Base-by-base conservation (phyloP, 2,113 vertebrate species). In the Isichthys henryi region DNA sequence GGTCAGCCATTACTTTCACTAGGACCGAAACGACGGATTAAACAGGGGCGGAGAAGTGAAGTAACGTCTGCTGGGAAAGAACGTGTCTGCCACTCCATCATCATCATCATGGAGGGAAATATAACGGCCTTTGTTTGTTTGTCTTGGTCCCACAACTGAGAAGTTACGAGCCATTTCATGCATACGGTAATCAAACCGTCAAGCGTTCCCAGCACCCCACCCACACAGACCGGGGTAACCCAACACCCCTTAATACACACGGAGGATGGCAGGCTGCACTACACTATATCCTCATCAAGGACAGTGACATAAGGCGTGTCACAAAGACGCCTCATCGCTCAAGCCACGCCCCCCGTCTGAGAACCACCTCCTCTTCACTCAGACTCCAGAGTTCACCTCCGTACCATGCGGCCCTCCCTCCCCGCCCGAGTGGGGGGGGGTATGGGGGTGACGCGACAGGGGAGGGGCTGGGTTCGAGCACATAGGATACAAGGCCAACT, bases 51-150 rank as follows among this genome's bases (percentile, higher is more conserved):
- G 31, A 45, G 77, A 49, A 5, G 43, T 88, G 13, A 77, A 74
- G n/a, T 49, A 52, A 27, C 3, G 43, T 31, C 27, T 82, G 35
- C 17, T 77, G 88, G 10, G 70, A 21, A 53, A 35, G n/a, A 43
- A 45, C 17, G 27, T 5, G 27, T 19, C 35, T 62, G 39, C 7
- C 10, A 43, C 89, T 87, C 83, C 11, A 17, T 86, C 86, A 83
- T 92, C 86, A 83, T 92, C 88, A 93, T 45, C 89, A 89, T 91
- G 89, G 91, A 56, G 82, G 93, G 92, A 94, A 94, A 92, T 91
- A 90, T 88, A 91, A 91, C 90, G 58, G 15, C 6, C 86, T 92
- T 90, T 90, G 92, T 88, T 94, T 95, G 92, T 94, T 95, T 95
- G 90, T 90, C 90, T 95, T 95, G 95, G 94, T 95, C 90, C n/a